Evolutionary conservation across 1,140 invertebrate genomes (phyloP).

Genomic region (Drosophila kohkoa): DNA sequence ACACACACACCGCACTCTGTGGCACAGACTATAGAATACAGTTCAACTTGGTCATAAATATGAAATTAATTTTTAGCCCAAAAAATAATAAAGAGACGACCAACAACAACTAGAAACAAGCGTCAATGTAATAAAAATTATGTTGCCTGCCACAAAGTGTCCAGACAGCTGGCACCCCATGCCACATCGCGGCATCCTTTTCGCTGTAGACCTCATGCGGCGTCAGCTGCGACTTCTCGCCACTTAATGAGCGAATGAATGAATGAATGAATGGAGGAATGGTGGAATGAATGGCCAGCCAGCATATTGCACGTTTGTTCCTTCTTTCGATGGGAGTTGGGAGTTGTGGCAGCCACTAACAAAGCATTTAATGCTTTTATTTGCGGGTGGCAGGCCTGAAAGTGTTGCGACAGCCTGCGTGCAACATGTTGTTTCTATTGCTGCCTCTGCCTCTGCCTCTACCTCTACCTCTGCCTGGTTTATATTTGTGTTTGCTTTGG

Average conservation of each 20-base stretch:
- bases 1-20: neutral
- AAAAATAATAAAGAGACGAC: constrained; percentile 49
- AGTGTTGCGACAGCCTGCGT: constrained; percentile 43
- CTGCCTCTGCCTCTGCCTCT: constrained; percentile 1
- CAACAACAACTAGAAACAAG: too few species aligned
- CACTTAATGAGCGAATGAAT: constrained; percentile 79
- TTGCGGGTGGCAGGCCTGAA: constrained; percentile 74
- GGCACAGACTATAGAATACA: neutral
- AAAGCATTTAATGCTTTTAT: constrained; percentile 81
- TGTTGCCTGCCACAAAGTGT: constrained; percentile 76
- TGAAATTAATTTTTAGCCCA: constrained; percentile 63
- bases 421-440: constrained; percentile 66
- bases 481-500: neutral
- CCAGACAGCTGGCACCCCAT: constrained; percentile 27
- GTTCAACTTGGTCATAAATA: constrained; percentile 25
- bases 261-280: constrained; percentile 44
- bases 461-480: neutral
- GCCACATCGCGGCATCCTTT: constrained; percentile 10
- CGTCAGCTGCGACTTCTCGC: constrained; percentile 66
- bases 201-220: constrained; percentile 42
- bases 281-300: constrained; percentile 29
- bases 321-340: constrained; percentile 4
- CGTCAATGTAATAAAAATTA: constrained; percentile 77
- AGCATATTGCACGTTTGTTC: constrained; percentile 52
- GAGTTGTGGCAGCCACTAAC: constrained; percentile 43